Evolutionary conservation across 1,140 invertebrate genomes (phyloP), one percentile per base, ranked within the genome.

Genomic region (Zeugodacus cucurbitae): DNA sequence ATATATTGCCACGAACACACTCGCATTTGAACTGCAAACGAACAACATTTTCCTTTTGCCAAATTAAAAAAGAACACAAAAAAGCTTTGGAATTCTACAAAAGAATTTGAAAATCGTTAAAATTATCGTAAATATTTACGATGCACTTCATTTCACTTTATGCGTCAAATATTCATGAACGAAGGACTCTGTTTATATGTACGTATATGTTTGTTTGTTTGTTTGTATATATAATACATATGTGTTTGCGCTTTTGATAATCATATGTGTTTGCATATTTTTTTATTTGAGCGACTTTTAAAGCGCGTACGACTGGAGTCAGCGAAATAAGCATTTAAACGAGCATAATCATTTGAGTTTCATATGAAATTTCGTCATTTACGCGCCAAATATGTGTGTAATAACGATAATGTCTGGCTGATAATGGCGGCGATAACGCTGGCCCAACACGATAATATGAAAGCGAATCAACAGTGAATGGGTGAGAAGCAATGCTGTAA

Each of bases 81-180:
- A 37, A 32, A 37, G 11, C 44, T 17, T 20, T 0, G 6, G 78
- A 32, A 22, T 62, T 87, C 41, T 1, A 8, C 87, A 70, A 67
- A 87, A 70, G 87, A 87, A 54, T 87, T 87, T 70, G 58, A 87
- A 87, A 62, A 64, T 64, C 87, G 64, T 87, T 64, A 87, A 87
- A 87, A 87, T 87, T 67, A 87, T 87, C 87, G 62, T 87, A 87
- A 87, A 87, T 87, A 87, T 87, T 87, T 87, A 87, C 87, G 62
- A 87, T 44, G 41, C 74, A 87, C 59, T 87, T 64, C 57, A 87
- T 87, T 87, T 59, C 86, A 44, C 54, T 64, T 37, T 59, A 59
- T 64, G 86, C 44, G 44, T 87, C 86, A 59, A 87, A 87, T 59
- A 58, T 87, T 87, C 86, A 87, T 87, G 34, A 59, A 57, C 48